Conservation (phyloP, 2,888 invertebrate species). For the Eueremaeus valkanovi region DNA sequence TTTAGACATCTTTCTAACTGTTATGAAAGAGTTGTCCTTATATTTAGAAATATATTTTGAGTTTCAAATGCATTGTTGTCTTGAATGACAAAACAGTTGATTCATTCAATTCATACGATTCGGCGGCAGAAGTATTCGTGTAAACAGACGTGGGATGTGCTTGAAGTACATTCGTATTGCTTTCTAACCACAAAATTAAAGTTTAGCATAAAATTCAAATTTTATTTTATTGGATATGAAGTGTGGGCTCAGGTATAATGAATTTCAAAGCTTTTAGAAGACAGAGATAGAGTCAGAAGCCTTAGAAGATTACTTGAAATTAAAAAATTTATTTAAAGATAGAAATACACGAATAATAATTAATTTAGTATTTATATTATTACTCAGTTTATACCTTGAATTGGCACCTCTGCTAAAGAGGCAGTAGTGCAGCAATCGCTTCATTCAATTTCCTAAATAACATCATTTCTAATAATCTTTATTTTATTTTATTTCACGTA, state of each 20-base stretch:
- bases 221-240: neutral
- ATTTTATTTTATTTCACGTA: neutral
- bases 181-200: neutral
- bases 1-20: neutral
- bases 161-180: neutral
- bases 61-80: neutral
- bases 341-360: neutral
- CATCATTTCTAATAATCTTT: neutral
- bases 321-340: no score
- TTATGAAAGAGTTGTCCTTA: neutral
- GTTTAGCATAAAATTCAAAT: neutral
- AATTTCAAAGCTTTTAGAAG: neutral
- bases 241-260: neutral
- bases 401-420: neutral
- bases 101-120: neutral
- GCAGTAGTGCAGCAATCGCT: neutral
- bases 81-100: neutral
- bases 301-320: neutral
- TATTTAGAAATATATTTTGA: neutral
- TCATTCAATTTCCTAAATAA: no score
- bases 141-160: neutral
- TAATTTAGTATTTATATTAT: neutral
- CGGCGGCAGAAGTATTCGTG: neutral
- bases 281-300: neutral
- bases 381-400: neutral